phyloP scores from a whole-genome alignment of 2,797 vertebrate genomes.

The Aselliscus stoliczkanus region DNA sequence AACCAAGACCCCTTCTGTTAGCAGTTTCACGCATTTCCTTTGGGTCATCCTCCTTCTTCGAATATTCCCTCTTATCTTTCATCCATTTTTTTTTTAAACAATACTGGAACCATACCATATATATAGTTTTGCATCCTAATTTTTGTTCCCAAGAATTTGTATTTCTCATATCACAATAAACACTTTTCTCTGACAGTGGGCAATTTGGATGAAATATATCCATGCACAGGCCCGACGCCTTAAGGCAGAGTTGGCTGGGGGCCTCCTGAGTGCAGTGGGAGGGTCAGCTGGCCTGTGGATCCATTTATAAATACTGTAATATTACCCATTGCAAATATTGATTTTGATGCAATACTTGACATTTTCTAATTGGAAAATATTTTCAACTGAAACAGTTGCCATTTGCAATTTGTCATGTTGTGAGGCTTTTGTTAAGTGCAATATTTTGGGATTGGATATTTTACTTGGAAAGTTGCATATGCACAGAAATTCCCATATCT shows the following conservation, averaged over 20 bases:
- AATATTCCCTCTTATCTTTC: fast-evolving
- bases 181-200: neutral
- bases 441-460: neutral
- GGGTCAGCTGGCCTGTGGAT: neutral
- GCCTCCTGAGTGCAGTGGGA: neutral
- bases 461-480: slow-evolving; percentile 35
- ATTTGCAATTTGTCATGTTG: neutral
- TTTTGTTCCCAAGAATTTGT: neutral
- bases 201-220: neutral
- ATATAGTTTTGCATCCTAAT: neutral
- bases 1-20: fast-evolving
- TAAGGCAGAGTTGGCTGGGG: neutral
- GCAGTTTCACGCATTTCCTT: fast-evolving
- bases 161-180: neutral
- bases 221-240: neutral
- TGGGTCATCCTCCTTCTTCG: fast-evolving
- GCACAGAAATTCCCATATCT: neutral
- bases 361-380: slow-evolving; percentile 30
- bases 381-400: slow-evolving; percentile 17
- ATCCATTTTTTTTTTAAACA: neutral
- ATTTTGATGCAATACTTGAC: neutral
- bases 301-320: neutral
- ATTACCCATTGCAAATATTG: neutral
- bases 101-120: neutral
- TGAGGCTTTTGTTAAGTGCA: neutral